phyloP scores from a whole-genome alignment of 2,797 vertebrate species.

The Orestias chungarensis region DNA sequence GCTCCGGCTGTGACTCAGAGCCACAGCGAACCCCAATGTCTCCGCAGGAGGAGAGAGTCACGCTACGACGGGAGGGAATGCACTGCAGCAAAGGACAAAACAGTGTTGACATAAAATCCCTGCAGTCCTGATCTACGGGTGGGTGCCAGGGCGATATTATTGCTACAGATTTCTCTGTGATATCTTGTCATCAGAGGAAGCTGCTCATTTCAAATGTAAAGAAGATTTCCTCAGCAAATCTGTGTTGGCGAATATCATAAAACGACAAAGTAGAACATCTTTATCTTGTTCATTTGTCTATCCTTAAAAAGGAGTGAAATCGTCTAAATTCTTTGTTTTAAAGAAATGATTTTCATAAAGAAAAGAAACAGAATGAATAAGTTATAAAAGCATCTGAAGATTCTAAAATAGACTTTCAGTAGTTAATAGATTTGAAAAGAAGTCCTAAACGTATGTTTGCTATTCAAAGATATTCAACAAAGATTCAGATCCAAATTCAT shows the following conservation, averaged over 20 bases:
- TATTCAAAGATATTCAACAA: background rate
- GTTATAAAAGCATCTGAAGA: background rate
- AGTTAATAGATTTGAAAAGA: background rate
- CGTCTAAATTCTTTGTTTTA: background rate
- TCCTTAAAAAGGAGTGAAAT: background rate
- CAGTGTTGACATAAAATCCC: slow-evolving; percentile 39
- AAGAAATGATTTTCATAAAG: background rate
- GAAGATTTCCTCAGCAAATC: background rate
- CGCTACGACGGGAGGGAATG: slow-evolving; percentile 13
- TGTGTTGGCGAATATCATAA: background rate
- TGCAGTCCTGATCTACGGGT: slow-evolving; percentile 56
- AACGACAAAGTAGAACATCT: too few relatives aligned
- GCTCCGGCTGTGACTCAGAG: slow-evolving; percentile 28
- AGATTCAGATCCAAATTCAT: background rate
- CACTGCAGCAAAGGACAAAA: slow-evolving; percentile 65
- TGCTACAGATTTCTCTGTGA: background rate
- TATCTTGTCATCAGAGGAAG: background rate
- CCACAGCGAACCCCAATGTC: slow-evolving; percentile 13
- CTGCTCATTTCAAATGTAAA: background rate
- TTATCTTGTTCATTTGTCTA: too few relatives aligned
- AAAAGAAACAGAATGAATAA: background rate
- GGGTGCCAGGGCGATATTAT: slow-evolving; percentile 21
- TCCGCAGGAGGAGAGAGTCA: slow-evolving; percentile 13
- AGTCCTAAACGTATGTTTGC: background rate
- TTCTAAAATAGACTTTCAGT: too few relatives aligned